Conservation (phyloP, 1,140 invertebrate genomes). For the Drosophila dunni region DNA sequence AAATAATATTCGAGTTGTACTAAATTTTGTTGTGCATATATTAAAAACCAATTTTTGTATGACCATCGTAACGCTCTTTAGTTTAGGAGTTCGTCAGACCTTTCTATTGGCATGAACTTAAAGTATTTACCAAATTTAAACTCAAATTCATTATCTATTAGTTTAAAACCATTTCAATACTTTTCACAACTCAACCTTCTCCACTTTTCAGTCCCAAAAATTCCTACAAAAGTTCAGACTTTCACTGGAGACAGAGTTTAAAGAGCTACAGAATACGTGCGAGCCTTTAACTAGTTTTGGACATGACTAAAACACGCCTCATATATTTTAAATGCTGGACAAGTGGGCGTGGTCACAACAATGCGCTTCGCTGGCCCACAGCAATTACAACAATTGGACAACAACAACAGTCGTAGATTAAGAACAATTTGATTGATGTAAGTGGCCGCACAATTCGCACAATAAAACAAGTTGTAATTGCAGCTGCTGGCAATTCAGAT, state of each 20-base stretch:
- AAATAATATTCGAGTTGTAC: too few species aligned
- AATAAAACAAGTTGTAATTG: constrained; percentile 74
- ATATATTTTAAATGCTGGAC: neutral
- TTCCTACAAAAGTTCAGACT: neutral
- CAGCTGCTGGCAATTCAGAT: constrained; percentile 30
- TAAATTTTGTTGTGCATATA: too few species aligned
- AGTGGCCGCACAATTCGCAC: constrained; percentile 71
- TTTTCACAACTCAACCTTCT: neutral
- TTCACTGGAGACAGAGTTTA: neutral
- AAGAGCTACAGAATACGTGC: neutral
- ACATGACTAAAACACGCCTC: neutral
- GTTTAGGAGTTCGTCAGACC: too few species aligned
- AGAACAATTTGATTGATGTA: constrained; percentile 72
- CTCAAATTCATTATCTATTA: too few species aligned
- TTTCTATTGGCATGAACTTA: too few species aligned
- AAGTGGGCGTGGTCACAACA: constrained; percentile 37
- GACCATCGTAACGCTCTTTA: too few species aligned
- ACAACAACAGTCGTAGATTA: constrained; percentile 4
- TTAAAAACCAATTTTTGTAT: too few species aligned
- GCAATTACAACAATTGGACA: constrained; percentile 8
- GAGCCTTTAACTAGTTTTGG: neutral
- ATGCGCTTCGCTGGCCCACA: constrained; percentile 49
- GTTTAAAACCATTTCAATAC: too few species aligned
- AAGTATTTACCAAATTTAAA: too few species aligned
- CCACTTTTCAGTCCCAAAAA: neutral